Evolutionary conservation across 1,140 invertebrate species (phyloP), one percentile per base, ranked within the genome.

Genomic region (Littorina saxatilis): DNA sequence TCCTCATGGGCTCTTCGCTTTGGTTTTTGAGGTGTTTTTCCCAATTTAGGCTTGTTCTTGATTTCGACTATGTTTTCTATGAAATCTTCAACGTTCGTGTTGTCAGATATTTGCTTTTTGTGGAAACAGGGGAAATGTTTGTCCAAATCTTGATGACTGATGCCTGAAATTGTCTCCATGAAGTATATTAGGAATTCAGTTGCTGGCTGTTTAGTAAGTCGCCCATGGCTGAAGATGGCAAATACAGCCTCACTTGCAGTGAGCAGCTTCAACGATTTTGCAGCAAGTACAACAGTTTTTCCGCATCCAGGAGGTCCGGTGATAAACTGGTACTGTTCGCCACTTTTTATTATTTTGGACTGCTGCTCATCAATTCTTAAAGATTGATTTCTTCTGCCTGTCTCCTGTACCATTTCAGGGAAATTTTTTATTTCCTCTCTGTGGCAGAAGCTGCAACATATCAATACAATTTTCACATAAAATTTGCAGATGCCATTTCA

Each of bases 371-470:
- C 70, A 9, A 73, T 23, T 27, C 35, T 17, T 2, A 73, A 43
- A 0, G 23, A 1, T 9, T 35, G 0, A 20, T 37, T 29, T 35
- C 29, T 73, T 9, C 50, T 23, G 17, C 70, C 43, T 23, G 11
- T 47, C 13, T 73, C 70, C 3, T 73, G 70, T 5, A 73, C 70
- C 9, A 7, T 23, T 35, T 73, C 70, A 29, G 70, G 27, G 2
- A 73, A 29, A 3, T 7, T 50, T 15, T 47, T 52, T n/a, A 73
- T 15, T 5, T 52, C 29, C n/a, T 73, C 70, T 0, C 39, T 27
- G 23, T 73, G 5, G 70, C 39, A 73, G 17, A 73, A 73, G 9
- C 70, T 73, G 70, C 3, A 73, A 50, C 40, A 52, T 11, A 73
- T n/a, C n/a, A n/a, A n/a, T n/a, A n/a, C n/a, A n/a, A n/a, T n/a